Percentiles rank a stretch among this genome's conserved stretches.
Conservation (phyloP, 2,113 vertebrate species). For the Neotragus moschatus region DNA sequence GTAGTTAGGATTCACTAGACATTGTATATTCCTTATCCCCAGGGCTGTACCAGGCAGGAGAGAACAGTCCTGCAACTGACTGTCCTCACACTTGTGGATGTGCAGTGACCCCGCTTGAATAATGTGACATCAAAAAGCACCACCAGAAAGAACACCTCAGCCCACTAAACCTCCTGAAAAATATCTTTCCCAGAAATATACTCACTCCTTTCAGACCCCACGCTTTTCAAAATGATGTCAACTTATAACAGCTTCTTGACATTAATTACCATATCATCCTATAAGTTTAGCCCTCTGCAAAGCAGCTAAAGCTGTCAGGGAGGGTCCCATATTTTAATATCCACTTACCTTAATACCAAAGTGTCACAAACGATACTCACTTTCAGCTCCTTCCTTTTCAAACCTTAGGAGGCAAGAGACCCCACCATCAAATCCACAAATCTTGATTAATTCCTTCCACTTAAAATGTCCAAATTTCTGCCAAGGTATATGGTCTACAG, state of each 20-base stretch:
- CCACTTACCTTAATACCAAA: slow-evolving; percentile 58
- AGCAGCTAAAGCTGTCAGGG: slow-evolving; percentile 47
- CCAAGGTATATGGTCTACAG: slow-evolving; percentile 59
- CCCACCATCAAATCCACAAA: slow-evolving; percentile 28
- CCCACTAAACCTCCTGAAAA: slow-evolving; percentile 38
- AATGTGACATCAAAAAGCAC: slow-evolving; percentile 24
- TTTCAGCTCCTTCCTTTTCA: slow-evolving; percentile 46
- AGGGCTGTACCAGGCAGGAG: background rate
- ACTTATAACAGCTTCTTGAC: slow-evolving; percentile 58
- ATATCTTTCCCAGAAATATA: slow-evolving; percentile 38
- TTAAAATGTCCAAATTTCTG: slow-evolving; percentile 63
- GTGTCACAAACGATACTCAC: slow-evolving; percentile 43
- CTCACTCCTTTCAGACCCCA: slow-evolving; percentile 33
- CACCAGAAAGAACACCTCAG: slow-evolving; percentile 32
- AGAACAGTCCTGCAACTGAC: background rate
- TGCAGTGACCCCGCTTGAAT: background rate
- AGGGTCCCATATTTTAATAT: slow-evolving; percentile 64
- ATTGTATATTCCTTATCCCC: background rate
- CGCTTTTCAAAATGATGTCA: slow-evolving; percentile 49
- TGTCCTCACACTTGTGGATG: background rate
- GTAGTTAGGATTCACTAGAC: background rate
- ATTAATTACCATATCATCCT: slow-evolving; percentile 60
- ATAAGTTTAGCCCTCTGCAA: slow-evolving; percentile 41
- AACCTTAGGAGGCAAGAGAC: slow-evolving; percentile 50
- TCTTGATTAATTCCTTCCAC: slow-evolving; percentile 69